phyloP scores from a whole-genome alignment of 2,113 vertebrate genomes.

The Camelus bactrianus region DNA sequence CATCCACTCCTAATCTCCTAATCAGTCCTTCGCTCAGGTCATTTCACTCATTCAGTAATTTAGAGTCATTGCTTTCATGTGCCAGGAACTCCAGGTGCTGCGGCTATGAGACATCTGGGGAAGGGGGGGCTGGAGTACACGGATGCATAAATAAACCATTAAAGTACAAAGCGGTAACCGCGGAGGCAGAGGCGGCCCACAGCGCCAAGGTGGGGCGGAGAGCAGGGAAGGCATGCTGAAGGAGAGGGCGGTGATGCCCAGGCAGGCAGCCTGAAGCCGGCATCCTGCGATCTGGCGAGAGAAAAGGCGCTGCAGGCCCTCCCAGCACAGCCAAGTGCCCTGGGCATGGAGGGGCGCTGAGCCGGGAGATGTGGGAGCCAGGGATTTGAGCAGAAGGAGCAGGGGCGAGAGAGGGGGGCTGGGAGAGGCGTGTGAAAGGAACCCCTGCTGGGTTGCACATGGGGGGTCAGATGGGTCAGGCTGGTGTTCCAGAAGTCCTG shows the following conservation, averaged over 20 bases:
- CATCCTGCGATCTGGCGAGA: rapidly evolving
- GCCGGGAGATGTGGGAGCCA: neutral
- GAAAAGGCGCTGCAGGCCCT: neutral
- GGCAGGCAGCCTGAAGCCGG: neutral
- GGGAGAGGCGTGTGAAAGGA: neutral
- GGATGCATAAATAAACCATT: neutral
- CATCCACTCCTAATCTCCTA: neutral
- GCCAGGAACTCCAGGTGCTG: neutral
- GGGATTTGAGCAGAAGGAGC: neutral
- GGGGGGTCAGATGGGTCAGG: neutral
- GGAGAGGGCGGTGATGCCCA: rapidly evolving
- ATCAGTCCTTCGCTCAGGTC: too few relatives aligned
- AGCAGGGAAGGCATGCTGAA: neutral
- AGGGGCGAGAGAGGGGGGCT: neutral
- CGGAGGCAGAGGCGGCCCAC: neutral
- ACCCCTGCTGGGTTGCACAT: neutral
- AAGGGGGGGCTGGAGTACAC: rapidly evolving
- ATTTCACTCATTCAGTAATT: neutral
- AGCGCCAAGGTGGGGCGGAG: neutral
- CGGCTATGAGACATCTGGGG: neutral
- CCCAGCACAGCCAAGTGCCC: neutral
- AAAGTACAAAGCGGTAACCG: neutral
- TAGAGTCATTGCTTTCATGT: neutral
- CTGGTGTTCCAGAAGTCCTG: neutral
- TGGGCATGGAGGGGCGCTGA: neutral